These are phyloP conservation scores for Gnathonemus echidnorhynchus DNA, from an alignment of 2,113 vertebrate species.

Conservation along the genomic window DNA sequence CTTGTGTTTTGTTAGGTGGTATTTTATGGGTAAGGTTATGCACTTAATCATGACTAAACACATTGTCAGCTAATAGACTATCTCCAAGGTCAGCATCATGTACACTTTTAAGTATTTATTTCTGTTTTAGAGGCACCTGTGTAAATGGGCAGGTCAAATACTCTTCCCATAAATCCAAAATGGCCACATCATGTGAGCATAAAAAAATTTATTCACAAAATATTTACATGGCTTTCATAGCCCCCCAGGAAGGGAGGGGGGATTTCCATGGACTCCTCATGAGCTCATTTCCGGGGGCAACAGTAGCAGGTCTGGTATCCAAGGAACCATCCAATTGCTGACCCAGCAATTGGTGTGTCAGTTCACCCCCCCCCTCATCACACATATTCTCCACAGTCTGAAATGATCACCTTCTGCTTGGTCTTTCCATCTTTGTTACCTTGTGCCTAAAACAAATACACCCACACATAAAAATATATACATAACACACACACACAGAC, in stretches of 20 bases:
- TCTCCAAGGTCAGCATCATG: neutral
- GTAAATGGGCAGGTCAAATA: neutral
- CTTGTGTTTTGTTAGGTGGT: neutral
- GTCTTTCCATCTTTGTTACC: constrained; percentile 87
- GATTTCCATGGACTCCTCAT: neutral
- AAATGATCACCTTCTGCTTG: constrained; percentile 90
- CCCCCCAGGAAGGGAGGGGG: neutral
- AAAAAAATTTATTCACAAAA: constrained; percentile 55
- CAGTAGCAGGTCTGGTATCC: neutral
- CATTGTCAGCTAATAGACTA: neutral
- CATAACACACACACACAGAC: neutral
- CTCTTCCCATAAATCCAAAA: neutral
- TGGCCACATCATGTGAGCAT: neutral
- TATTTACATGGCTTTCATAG: constrained; percentile 57
- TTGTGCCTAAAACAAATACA: constrained; percentile 65
- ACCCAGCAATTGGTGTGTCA: too few species aligned
- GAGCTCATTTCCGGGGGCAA: neutral
- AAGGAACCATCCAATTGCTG: neutral
- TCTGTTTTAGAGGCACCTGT: neutral
- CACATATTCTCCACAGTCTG: constrained; percentile 82
- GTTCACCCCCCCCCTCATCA: constrained; percentile 43
- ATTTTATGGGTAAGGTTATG: neutral
- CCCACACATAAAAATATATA: neutral
- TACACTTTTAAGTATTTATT: neutral
- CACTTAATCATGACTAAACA: neutral